These are phyloP conservation scores for Electrona antarctica DNA, from an alignment of 2,113 vertebrate species.

Conservation along the genomic window DNA sequence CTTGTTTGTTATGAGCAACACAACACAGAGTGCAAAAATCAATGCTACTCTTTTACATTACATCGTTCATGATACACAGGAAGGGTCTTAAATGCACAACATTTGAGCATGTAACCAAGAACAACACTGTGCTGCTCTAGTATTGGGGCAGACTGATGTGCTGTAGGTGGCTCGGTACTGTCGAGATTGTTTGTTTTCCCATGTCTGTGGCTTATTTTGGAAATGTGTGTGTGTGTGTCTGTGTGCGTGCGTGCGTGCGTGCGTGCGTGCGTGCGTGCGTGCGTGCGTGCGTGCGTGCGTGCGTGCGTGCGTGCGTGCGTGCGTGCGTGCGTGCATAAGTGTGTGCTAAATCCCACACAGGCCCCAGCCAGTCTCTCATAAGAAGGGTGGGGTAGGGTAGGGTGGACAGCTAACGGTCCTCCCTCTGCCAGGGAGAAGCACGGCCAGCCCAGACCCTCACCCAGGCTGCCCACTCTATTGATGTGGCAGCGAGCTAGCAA, in stretches of 20 bases:
- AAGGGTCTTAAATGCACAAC: neutral
- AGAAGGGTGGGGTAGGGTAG: slow-evolving; percentile 5
- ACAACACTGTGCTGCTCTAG: slow-evolving; percentile 3
- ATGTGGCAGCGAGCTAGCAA: slow-evolving; percentile 56
- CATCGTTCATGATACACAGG: slow-evolving; percentile 46
- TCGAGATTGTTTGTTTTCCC: slow-evolving; percentile 35
- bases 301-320: no score
- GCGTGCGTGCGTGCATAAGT: no score
- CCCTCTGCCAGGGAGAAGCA: slow-evolving; percentile 44
- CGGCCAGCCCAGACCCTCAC: slow-evolving; percentile 40
- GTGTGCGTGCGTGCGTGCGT: slow-evolving; percentile 12
- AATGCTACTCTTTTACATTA: slow-evolving; percentile 65
- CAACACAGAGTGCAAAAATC: slow-evolving; percentile 68
- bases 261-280: neutral
- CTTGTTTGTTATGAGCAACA: slow-evolving; percentile 64
- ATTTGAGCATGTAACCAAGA: neutral
- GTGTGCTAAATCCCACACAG: slow-evolving; percentile 27
- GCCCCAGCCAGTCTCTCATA: slow-evolving; percentile 48
- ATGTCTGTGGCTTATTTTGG: slow-evolving; percentile 26
- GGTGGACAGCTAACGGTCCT: slow-evolving; percentile 21
- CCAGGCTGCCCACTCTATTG: slow-evolving; percentile 46
- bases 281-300: no score
- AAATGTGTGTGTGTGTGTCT: slow-evolving; percentile 20
- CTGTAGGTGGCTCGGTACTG: slow-evolving; percentile 7
- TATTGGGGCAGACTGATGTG: neutral